phyloP scores from a whole-genome alignment of 2,113 vertebrate genomes.

The Misgurnus mizolepis region DNA sequence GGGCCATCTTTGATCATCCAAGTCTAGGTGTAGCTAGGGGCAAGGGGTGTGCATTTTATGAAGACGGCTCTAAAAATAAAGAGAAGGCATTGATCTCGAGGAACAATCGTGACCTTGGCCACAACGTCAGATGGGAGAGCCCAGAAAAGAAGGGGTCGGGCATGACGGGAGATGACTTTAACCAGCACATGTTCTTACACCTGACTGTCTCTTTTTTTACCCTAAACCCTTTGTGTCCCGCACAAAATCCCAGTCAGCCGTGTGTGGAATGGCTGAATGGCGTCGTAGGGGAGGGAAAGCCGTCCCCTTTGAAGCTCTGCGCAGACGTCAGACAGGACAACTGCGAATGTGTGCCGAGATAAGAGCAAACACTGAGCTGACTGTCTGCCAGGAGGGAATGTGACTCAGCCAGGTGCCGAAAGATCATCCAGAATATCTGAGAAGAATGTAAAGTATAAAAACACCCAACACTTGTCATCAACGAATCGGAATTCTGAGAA shows the following conservation, averaged over 20 bases:
- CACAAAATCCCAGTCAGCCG: constrained; percentile 6
- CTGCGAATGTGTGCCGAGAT: constrained; percentile 29
- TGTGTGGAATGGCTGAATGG: constrained; percentile 16
- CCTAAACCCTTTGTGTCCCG: constrained; percentile 30
- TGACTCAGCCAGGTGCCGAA: constrained; percentile 26
- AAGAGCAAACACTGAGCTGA: constrained; percentile 29
- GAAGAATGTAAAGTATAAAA: not conserved
- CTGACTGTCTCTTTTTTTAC: constrained; percentile 38
- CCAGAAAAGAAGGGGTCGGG: not conserved
- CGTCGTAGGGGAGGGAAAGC: constrained; percentile 7
- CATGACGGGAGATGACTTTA: constrained; percentile 14
- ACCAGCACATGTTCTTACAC: constrained; percentile 34
- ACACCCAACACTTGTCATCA: not conserved
- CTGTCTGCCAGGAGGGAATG: constrained; percentile 45
- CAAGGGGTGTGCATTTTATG: constrained; percentile 31
- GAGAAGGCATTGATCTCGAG: constrained; percentile 33
- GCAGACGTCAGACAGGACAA: constrained; percentile 15
- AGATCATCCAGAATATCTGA: constrained; percentile 41
- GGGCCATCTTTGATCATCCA: constrained; percentile 46
- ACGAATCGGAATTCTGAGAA: no score
- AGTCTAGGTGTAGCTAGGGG: constrained; percentile 19
- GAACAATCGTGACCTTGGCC: constrained; percentile 42
- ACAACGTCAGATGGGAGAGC: constrained; percentile 24
- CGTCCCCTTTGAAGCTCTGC: constrained; percentile 28
- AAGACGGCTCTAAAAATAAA: constrained; percentile 49